phyloP scores from a whole-genome alignment of 2,113 vertebrate genomes.

The Dipodomys spectabilis region DNA sequence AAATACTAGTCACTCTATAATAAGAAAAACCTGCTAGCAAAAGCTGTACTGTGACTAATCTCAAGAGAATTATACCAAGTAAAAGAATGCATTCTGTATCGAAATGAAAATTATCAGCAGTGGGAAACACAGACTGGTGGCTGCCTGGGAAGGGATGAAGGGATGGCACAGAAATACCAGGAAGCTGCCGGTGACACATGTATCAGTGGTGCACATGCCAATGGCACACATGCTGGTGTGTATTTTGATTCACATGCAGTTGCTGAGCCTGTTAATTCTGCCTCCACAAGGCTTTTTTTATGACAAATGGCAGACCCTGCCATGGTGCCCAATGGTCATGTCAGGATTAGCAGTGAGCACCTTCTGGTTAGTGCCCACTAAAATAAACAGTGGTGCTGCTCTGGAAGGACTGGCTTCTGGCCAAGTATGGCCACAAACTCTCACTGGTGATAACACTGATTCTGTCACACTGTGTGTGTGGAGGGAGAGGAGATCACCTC shows the following conservation, averaged over 20 bases:
- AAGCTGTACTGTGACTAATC: background rate
- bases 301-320: background rate
- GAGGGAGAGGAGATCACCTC: too few species aligned
- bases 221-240: background rate
- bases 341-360: background rate
- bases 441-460: background rate
- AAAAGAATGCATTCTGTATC: background rate
- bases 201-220: background rate
- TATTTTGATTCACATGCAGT: background rate
- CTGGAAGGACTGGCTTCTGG: background rate
- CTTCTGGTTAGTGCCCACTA: background rate
- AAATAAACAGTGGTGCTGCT: background rate
- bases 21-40: background rate
- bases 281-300: background rate
- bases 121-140: background rate
- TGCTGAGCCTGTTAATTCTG: background rate
- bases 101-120: background rate
- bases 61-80: slow-evolving; percentile 16
- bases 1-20: background rate
- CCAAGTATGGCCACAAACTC: too few species aligned
- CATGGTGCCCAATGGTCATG: background rate
- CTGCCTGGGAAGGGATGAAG: background rate
- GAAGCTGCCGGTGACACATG: background rate
- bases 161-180: background rate
- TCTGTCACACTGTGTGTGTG: background rate